Evolutionary conservation across 1,140 invertebrate species (phyloP).

Genomic region (Drosophila guanche): DNA sequence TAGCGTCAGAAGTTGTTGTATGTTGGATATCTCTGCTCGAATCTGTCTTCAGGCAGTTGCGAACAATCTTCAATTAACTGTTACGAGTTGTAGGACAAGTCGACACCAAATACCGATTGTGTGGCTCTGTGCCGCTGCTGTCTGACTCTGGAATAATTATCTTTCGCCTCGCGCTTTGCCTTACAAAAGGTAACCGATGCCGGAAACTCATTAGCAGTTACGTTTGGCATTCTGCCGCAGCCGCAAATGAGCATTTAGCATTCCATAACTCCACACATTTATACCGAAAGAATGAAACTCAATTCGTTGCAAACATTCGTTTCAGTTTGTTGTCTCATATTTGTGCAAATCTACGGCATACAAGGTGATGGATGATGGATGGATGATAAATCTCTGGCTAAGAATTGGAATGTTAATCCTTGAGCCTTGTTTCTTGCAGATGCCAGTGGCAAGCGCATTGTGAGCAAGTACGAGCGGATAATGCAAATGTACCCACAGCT

Average conservation of each 20-base stretch:
- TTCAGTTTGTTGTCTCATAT: constrained; percentile 51
- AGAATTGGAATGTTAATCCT: neutral
- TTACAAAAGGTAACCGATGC: constrained; percentile 69
- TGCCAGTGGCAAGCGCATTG: constrained; percentile 64
- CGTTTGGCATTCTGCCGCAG: constrained; percentile 36
- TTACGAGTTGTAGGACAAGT: constrained; percentile 60
- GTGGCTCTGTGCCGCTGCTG: neutral
- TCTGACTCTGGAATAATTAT: neutral
- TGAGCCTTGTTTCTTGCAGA: constrained; percentile 26
- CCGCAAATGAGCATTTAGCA: constrained; percentile 18
- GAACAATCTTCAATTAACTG: constrained; percentile 76
- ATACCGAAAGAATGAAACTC: constrained; percentile 42
- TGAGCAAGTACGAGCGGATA: constrained; percentile 70
- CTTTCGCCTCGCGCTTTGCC: constrained; percentile 3
- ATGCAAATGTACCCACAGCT: constrained; percentile 70
- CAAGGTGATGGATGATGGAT: constrained; percentile 56
- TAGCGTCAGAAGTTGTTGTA: too few species aligned
- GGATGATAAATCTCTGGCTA: neutral
- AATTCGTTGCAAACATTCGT: constrained; percentile 44
- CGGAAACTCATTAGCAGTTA: constrained; percentile 61
- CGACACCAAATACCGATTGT: constrained; percentile 48
- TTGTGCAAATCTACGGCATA: constrained; percentile 65
- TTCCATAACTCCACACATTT: neutral
- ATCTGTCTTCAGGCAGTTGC: constrained; percentile 2
- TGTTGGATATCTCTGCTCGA: too few species aligned